Base-by-base conservation (phyloP, 1,140 invertebrate species). In the Cataglyphis hispanica region DNA sequence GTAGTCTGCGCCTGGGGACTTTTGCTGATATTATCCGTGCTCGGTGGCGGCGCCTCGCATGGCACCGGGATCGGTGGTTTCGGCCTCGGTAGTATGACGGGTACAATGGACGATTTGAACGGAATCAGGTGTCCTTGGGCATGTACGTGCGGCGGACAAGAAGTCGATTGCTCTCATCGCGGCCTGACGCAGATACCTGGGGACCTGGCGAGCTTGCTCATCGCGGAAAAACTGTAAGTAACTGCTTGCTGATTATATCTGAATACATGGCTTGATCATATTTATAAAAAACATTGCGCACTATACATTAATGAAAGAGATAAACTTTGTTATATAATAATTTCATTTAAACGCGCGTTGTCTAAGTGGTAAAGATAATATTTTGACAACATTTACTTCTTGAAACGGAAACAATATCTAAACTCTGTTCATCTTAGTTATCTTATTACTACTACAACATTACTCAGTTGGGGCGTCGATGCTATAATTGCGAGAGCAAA, bases 181-280 rank as follows among this genome's bases (percentile, higher is more conserved):
- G 97, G 96, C 64, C 95, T 98, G 53, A 96, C 96, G n/a, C 96
- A 97, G 92, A 97, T 98, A 37, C 98, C 98, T 0, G 96, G 96
- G 86, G 96, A 97, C 91, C 95, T 98, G 90, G 88, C 92, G 50
- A 85, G 83, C 7, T 97, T 98, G 13, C 92, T 95, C 43, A 96
- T 97, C 91, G 97, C 97, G 69, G 97, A 98, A 94, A 96, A 97
- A 96, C 95, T 98, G 98, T 98, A 94, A 98, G 98, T 98, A 90
- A 34, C 11, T 61, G 58, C 88, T 72, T 53, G 22, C 13, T 13
- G 7, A 85, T 25, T 63, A 46, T 22, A 6, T 16, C 4, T 4
- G 13, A 43, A 13, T n/a, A 11, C 16, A 22, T 13, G 53, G 10
- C 31, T 0, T 22, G 31, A 34, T 60, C 53, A 10, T 27, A 11